Evolutionary conservation across 92 coral and sea anemone species (phyloP).

Genomic region (Siderastrea siderea): DNA sequence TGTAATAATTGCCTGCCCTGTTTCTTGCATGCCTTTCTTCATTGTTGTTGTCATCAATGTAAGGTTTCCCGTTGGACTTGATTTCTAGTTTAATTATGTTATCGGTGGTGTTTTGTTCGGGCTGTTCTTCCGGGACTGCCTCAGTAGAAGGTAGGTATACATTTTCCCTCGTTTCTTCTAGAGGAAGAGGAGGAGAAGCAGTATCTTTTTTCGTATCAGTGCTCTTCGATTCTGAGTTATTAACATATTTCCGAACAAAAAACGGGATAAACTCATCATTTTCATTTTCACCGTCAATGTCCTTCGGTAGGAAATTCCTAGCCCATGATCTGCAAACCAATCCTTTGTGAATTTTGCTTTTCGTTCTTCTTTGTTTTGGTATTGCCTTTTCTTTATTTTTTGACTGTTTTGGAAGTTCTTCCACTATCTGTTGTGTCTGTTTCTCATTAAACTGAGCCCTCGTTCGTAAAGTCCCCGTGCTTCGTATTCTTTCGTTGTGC

Average conservation of each 20-base stretch:
- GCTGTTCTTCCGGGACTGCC: not conserved
- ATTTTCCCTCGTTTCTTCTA: not conserved
- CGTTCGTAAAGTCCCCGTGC: constrained; percentile 69
- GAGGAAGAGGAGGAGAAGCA: too few species aligned
- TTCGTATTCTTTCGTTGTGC: constrained; percentile 73
- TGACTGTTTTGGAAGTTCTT: constrained; percentile 14
- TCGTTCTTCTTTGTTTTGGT: not conserved
- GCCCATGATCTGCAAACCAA: constrained; percentile 88
- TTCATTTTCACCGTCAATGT: not conserved
- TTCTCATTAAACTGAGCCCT: not conserved
- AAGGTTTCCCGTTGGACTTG: not conserved
- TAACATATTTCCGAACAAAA: constrained; percentile 68
- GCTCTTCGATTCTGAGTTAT: constrained; percentile 2
- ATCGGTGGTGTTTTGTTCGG: not conserved
- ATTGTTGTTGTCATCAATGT: not conserved
- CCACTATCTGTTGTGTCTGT: not conserved
- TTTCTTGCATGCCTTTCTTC: not conserved
- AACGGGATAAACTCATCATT: constrained; percentile 48
- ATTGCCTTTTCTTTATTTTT: constrained; percentile 1
- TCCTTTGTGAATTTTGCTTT: constrained; percentile 71
- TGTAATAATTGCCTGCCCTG: not conserved
- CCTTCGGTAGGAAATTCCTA: constrained; percentile 63
- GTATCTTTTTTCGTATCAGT: not conserved
- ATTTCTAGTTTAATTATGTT: not conserved
- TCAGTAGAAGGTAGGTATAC: not conserved